A percentile compares a stretch with the other conserved stretches of the same genome.
These are phyloP conservation scores for Cerastis leucographa DNA, from an alignment of 2,888 invertebrate genomes.

Conservation along the genomic window DNA sequence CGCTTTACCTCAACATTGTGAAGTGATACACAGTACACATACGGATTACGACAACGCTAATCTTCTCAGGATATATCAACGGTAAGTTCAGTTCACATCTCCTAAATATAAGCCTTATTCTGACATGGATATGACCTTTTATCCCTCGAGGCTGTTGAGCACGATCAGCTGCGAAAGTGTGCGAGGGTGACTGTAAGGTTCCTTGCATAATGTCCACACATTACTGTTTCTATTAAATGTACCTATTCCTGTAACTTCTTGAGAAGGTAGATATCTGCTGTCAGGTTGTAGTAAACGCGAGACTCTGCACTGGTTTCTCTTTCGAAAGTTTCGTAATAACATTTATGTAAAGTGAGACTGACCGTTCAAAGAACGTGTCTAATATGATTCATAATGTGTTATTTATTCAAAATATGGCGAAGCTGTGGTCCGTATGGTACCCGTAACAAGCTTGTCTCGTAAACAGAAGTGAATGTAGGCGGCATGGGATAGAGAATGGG, in stretches of 20 bases:
- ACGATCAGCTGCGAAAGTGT: slow-evolving; percentile 86
- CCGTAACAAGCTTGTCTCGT: slow-evolving; percentile 62
- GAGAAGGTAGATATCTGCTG: not conserved
- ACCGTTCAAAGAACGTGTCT: slow-evolving; percentile 50
- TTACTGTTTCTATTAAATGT: not conserved
- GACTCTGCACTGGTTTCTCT: slow-evolving; percentile 75
- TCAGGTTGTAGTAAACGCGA: slow-evolving; percentile 19
- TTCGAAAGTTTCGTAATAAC: slow-evolving; percentile 81
- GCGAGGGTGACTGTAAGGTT: slow-evolving; percentile 68
- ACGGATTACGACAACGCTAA: slow-evolving; percentile 75
- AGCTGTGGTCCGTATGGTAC: slow-evolving; percentile 41
- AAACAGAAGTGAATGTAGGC: slow-evolving; percentile 89
- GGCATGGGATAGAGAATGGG: slow-evolving; percentile 78
- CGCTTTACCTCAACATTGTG: slow-evolving; percentile 80
- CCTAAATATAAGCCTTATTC: slow-evolving; percentile 7
- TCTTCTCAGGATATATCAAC: slow-evolving; percentile 62
- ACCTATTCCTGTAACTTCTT: slow-evolving; percentile 4
- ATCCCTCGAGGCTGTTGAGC: slow-evolving; percentile 65
- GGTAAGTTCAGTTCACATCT: slow-evolving; percentile 69
- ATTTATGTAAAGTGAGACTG: slow-evolving; percentile 69
- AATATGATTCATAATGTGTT: slow-evolving; percentile 60
- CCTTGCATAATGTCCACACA: slow-evolving; percentile 64
- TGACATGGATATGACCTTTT: slow-evolving; percentile 68
- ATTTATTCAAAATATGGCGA: slow-evolving; percentile 63
- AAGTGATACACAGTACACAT: slow-evolving; percentile 79